These are phyloP conservation scores for Zeus faber DNA, from an alignment of 2,113 vertebrate genomes.

Conservation along the genomic window DNA sequence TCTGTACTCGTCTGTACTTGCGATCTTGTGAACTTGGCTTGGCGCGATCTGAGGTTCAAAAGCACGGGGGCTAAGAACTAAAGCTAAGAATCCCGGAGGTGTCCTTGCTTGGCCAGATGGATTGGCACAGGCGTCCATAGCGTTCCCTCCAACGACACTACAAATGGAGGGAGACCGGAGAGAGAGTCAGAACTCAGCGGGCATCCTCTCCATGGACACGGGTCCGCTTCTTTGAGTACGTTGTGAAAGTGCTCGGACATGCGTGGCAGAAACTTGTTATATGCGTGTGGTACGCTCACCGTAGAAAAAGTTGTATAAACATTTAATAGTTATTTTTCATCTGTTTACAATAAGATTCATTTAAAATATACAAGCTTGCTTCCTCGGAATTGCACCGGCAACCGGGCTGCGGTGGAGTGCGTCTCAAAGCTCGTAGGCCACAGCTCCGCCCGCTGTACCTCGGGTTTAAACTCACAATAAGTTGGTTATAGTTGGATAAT, in stretches of 20 bases:
- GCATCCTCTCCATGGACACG: not conserved
- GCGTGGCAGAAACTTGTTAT: slow-evolving; percentile 30
- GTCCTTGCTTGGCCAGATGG: too few relatives aligned
- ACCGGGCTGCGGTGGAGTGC: slow-evolving; percentile 48
- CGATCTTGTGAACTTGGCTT: too few relatives aligned
- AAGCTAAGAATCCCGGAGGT: too few relatives aligned
- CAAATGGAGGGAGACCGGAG: too few relatives aligned
- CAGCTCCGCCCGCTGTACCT: slow-evolving; percentile 48
- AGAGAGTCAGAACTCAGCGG: too few relatives aligned
- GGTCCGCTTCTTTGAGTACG: slow-evolving; percentile 11
- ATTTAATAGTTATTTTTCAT: slow-evolving; percentile 17
- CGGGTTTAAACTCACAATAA: slow-evolving; percentile 52
- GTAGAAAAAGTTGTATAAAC: slow-evolving; percentile 41
- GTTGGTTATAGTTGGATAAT: slow-evolving; percentile 51
- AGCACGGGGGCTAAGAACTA: too few relatives aligned
- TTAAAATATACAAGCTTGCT: slow-evolving; percentile 43
- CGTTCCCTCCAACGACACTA: too few relatives aligned
- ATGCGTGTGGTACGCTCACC: slow-evolving; percentile 21
- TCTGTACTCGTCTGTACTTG: too few relatives aligned
- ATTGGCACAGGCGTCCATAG: too few relatives aligned
- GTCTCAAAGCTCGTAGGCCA: slow-evolving; percentile 50
- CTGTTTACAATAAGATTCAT: slow-evolving; percentile 21
- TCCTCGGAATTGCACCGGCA: slow-evolving; percentile 42
- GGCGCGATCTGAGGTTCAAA: too few relatives aligned
- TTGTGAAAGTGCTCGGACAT: slow-evolving; percentile 58